Evolutionary conservation across 1,140 invertebrate species (phyloP), one percentile per base, ranked within the genome.

Genomic region (Proales similis): DNA sequence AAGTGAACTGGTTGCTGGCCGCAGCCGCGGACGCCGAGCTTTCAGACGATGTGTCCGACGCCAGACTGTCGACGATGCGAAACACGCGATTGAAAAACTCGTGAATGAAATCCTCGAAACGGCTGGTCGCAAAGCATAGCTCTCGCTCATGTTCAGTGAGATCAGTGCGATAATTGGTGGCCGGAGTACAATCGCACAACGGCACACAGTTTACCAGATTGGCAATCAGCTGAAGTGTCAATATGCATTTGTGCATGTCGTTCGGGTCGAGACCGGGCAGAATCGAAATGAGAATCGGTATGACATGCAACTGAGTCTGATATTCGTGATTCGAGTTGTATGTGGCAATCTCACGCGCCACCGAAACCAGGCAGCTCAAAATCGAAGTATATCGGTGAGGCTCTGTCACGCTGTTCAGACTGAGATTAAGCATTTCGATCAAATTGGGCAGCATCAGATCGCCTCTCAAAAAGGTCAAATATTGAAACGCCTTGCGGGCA

Each of bases 261-360:
- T 93, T 95, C 0, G 87, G 83, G 76, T 95, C 89, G 38, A 94
- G 85, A 4, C 88, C 88, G 0, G 90, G 89, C 11, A 94, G 72
- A 0, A 85, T 79, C 1, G 82, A 81, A 67, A 86, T 82, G 2
- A 93, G 73, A 3, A 94, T 73, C 1, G 87, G 86, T 3, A 93
- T 78, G 0, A 90, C 82, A 68, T 90, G 85, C 0, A 81, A 81
- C 24, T 84, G 83, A 11, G 87, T 87, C 70, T 87, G 85, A 5
- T 83, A 80, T 72, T 83, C 88, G 57, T 77, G 71, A 60, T 71
- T 71, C 3, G 64, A 61, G 33, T 67, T 71, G 67, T 72, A 74
- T 64, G 82, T 75, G 61, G 77, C 74, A 4, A 81, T 77, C 3
- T 85, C 61, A 81, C 82, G 76, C 4, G 83, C 81, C 1, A 88